These are phyloP conservation scores for Triplophysa tibetana DNA, from an alignment of 2,113 vertebrate genomes.

Conservation along the genomic window DNA sequence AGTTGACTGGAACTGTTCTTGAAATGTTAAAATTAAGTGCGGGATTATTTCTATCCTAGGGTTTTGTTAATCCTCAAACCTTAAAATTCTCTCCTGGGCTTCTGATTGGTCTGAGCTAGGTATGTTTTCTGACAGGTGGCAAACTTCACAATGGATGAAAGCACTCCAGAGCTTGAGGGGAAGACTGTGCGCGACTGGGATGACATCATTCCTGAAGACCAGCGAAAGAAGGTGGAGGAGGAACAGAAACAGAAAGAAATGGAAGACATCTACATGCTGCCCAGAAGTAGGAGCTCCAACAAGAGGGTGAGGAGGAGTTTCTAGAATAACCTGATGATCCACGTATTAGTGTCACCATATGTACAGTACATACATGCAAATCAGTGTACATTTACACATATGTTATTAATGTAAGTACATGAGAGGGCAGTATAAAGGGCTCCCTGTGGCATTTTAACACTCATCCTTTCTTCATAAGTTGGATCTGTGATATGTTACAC, in stretches of 20 bases:
- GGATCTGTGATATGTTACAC: constrained; percentile 11
- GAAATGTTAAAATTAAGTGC: neutral
- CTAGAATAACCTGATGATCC: neutral
- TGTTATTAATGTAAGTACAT: constrained; percentile 4
- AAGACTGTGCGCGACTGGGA: constrained; percentile 86
- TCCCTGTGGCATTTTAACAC: constrained; percentile 25
- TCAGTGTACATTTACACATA: neutral
- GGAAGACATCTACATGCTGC: constrained; percentile 96
- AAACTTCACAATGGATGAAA: constrained; percentile 97
- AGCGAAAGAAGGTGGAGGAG: constrained; percentile 89
- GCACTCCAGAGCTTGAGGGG: constrained; percentile 82
- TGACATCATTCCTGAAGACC: constrained; percentile 94
- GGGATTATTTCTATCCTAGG: neutral
- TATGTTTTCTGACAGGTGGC: constrained; percentile 79
- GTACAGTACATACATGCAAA: neutral
- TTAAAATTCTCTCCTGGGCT: neutral
- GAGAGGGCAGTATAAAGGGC: constrained; percentile 15
- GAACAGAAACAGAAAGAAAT: constrained; percentile 94
- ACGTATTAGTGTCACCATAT: neutral
- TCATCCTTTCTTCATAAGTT: constrained; percentile 13
- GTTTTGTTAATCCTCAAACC: neutral
- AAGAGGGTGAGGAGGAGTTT: constrained; percentile 80
- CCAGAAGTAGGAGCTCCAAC: constrained; percentile 93
- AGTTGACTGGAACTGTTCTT: neutral
- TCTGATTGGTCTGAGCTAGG: neutral